Percentiles rank a stretch among this genome's conserved stretches.
These are phyloP conservation scores for Dreissena polymorpha DNA, from an alignment of 1,140 invertebrate genomes.

Conservation along the genomic window DNA sequence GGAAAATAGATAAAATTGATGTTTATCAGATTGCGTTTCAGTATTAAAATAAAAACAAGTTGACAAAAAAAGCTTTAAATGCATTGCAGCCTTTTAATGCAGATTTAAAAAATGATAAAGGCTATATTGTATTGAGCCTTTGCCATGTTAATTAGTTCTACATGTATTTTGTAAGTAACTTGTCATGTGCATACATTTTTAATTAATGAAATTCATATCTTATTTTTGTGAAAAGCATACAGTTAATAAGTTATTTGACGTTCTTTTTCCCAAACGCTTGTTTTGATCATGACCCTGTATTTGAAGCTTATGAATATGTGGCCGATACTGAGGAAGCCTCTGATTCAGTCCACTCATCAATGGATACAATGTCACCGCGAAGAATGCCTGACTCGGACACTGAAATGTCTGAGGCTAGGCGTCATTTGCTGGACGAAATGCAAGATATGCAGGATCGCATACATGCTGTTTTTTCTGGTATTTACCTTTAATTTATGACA, in stretches of 20 bases:
- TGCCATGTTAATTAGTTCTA: too few relatives aligned
- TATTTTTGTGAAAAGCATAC: too few relatives aligned
- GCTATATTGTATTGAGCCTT: too few relatives aligned
- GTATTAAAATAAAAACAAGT: neutral
- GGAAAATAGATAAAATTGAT: too few relatives aligned
- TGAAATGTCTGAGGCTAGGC: constrained; percentile 60
- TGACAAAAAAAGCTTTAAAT: too few relatives aligned
- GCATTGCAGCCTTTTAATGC: too few relatives aligned
- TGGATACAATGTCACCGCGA: constrained; percentile 72
- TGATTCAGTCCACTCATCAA: constrained; percentile 74
- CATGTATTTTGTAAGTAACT: too few relatives aligned
- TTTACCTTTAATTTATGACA: neutral
- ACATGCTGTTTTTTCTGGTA: constrained; percentile 51
- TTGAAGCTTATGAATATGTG: constrained; percentile 95
- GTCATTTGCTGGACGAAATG: constrained; percentile 72
- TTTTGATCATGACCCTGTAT: constrained; percentile 9
- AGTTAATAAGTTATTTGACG: too few relatives aligned
- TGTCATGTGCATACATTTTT: too few relatives aligned
- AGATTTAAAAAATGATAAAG: too few relatives aligned
- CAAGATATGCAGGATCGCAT: constrained; percentile 68
- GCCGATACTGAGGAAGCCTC: constrained; percentile 92
- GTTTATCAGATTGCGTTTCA: neutral
- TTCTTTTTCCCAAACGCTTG: too few relatives aligned
- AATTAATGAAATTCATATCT: too few relatives aligned
- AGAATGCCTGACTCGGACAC: constrained; percentile 72